Evolutionary conservation across 2,797 vertebrate species (phyloP), one percentile per base, ranked within the genome.

Genomic region (Epinephelus malabaricus): DNA sequence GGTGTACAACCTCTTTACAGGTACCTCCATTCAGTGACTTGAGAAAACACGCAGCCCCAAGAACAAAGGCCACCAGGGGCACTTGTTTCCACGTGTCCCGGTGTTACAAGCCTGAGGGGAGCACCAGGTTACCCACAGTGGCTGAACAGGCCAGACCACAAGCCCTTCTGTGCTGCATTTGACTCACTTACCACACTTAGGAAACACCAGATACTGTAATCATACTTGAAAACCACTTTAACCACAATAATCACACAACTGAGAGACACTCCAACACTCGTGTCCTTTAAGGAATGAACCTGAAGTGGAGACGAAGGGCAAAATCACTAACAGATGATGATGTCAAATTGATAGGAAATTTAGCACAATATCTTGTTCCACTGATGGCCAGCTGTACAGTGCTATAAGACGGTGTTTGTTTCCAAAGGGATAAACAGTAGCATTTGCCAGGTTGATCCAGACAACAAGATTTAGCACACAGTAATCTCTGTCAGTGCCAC

Each of bases 241-340:
- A 90, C 89, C 89, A 78, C 84, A 90, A 91, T 60, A 90, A 85
- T 84, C 90, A 91, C 80, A 91, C 54, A 63, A 73, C 60, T 75
- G 79, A 70, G 69, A 65, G 11, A 69, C 61, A 74, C 53, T 69
- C 73, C 53, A 69, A 66, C 49, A 60, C 53, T 13, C 27, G 51
- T 51, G 50, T 65, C 43, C 11, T 70, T 55, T 40, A 80, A 50
- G 38, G 27, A 76, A 58, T 19, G 10, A 81, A 76, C 34, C 40
- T 56, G 43, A 69, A 68, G n/a, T 59, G 65, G 78, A 80, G 34
- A 70, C 46, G 40, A 63, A 64, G 27, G 25, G 51, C 0, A 69
- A 65, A 47, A 19, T 54, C 51, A 38, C 10, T 34, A 74, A 54
- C 8, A 0, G 7, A 34, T 50, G 15, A 68, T 59, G 15, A 15